Evolutionary conservation across 2,888 invertebrate species (phyloP).

Genomic region (Brachypalpus laphriformis): DNA sequence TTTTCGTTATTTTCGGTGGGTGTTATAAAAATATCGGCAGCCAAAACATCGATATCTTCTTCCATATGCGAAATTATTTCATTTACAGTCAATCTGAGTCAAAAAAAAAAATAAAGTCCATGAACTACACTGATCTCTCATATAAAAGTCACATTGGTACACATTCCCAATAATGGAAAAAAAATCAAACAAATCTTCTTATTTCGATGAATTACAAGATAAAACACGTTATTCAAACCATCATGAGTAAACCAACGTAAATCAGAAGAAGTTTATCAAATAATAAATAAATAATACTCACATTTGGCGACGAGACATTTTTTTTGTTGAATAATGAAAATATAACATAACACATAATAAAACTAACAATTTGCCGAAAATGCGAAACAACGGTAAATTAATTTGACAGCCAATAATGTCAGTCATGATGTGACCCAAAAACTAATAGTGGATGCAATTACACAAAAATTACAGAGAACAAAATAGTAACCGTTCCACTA

Average conservation of each 20-base stretch:
- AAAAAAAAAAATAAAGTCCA: background rate
- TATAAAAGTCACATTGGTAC: background rate
- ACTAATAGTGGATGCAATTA: too few relatives aligned
- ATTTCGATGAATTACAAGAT: too few relatives aligned
- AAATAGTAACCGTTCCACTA: too few relatives aligned
- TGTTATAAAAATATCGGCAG: slow-evolving; percentile 1
- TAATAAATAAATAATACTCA: too few relatives aligned
- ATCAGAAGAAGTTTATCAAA: too few relatives aligned
- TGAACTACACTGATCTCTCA: too few relatives aligned
- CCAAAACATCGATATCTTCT: background rate
- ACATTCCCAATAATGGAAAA: background rate
- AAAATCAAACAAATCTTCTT: too few relatives aligned
- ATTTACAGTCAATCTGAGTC: background rate
- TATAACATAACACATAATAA: background rate
- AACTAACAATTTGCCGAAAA: background rate
- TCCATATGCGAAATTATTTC: background rate
- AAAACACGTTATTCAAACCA: too few relatives aligned
- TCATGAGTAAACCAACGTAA: too few relatives aligned
- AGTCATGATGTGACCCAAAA: too few relatives aligned
- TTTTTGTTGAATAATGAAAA: background rate
- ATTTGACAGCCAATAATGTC: slow-evolving; percentile 43
- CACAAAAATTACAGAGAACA: too few relatives aligned
- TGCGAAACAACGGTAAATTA: background rate
- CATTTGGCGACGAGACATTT: too few relatives aligned
- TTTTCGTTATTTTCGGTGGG: background rate